Percentiles rank a stretch among this genome's conserved stretches.
Conservation (phyloP, 2,888 invertebrate genomes). For the Cheiracanthium punctorium region DNA sequence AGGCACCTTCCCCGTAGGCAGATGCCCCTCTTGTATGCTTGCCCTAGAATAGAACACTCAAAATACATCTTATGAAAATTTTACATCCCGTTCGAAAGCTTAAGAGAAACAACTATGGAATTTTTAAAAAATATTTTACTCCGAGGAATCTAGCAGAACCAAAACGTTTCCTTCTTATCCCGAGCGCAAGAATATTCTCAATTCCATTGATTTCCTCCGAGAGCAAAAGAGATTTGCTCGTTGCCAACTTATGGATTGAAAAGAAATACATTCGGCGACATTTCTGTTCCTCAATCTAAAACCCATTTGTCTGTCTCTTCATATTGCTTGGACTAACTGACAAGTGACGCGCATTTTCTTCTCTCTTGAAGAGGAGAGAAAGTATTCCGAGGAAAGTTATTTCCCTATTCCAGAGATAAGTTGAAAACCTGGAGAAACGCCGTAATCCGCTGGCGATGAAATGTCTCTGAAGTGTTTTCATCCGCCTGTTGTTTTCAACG, state of each 20-base stretch:
- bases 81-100: no score
- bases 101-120: no score
- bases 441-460: no score
- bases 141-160: no score
- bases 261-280: not conserved
- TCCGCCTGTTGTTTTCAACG: no score
- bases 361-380: not conserved
- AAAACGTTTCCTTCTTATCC: no score
- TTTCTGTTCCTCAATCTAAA: constrained; percentile 1
- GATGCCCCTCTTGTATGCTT: no score
- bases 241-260: not conserved
- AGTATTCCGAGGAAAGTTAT: not conserved
- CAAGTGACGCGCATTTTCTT: not conserved
- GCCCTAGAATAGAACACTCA: no score
- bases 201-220: constrained; percentile 6
- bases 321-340: not conserved
- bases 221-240: not conserved
- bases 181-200: not conserved
- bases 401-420: not conserved
- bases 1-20: no score
- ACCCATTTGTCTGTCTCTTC: not conserved
- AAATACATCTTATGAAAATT: no score
- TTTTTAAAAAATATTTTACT: no score
- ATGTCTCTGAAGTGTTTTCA: no score
- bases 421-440: not conserved